A percentile compares a stretch with the other conserved stretches of the same genome.
phyloP scores from a whole-genome alignment of 2,797 vertebrate species.

The Potorous gilbertii region DNA sequence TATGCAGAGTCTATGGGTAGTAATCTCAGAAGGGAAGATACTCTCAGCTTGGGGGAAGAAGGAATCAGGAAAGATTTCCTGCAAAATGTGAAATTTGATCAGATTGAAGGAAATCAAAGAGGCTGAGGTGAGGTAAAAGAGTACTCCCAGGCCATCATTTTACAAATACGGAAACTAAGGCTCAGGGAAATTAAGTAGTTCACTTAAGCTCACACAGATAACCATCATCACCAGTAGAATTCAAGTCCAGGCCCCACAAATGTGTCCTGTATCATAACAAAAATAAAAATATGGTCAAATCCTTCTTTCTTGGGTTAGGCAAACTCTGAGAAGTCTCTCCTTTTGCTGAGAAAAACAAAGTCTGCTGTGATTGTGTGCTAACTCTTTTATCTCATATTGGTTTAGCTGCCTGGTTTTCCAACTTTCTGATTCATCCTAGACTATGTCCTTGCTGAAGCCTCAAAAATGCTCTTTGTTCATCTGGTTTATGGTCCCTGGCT shows the following conservation, averaged over 20 bases:
- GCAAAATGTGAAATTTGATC: background rate
- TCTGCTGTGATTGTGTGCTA: background rate
- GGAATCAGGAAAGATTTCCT: background rate
- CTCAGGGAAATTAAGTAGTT: background rate
- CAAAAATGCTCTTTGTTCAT: background rate
- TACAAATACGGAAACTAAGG: background rate
- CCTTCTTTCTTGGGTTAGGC: background rate
- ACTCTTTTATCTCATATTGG: background rate
- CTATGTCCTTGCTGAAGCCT: background rate
- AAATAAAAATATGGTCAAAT: background rate
- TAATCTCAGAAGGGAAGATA: background rate
- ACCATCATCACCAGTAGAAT: background rate
- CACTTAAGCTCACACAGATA: background rate
- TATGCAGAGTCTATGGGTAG: background rate
- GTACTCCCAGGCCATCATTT: background rate
- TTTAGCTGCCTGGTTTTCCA: background rate
- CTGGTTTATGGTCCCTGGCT: background rate
- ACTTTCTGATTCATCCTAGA: background rate
- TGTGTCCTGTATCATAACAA: background rate
- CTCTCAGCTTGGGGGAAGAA: background rate
- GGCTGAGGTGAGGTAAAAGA: background rate
- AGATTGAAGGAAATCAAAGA: background rate
- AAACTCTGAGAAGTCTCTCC: background rate
- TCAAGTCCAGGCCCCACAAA: background rate
- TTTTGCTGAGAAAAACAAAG: background rate